A percentile compares a stretch with the other conserved stretches of the same genome.
Conservation (phyloP, 2,113 vertebrate genomes). For the Burhinus bistriatus region DNA sequence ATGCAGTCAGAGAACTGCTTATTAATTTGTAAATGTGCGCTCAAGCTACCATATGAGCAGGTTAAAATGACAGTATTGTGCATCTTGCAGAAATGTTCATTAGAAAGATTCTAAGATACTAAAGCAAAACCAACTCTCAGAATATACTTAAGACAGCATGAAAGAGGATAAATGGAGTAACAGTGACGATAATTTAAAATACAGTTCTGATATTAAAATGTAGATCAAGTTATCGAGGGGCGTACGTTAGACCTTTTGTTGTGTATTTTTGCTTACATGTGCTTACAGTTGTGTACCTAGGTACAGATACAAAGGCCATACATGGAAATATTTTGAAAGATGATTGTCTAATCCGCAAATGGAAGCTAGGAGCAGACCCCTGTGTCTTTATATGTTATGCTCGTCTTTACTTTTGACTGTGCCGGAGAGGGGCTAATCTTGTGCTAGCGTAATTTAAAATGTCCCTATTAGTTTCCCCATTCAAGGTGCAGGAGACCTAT, state of each 20-base stretch:
- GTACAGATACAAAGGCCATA: not conserved
- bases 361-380: not conserved
- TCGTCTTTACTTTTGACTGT: not conserved
- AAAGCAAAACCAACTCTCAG: not conserved
- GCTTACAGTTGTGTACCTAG: not conserved
- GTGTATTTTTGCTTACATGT: not conserved
- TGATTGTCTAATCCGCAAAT: not conserved
- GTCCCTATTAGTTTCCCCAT: not conserved
- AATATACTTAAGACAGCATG: not conserved
- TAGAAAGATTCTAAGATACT: not conserved
- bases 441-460: not conserved
- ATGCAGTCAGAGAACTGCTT: not conserved
- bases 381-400: not conserved
- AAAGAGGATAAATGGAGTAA: not conserved
- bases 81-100: not conserved
- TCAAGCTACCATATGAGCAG: not conserved
- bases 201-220: not conserved
- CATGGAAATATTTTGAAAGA: not conserved
- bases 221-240: not conserved
- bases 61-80: not conserved
- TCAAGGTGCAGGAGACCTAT: not conserved
- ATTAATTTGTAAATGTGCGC: not conserved
- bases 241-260: not conserved
- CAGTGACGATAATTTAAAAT: not conserved
- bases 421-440: not conserved